A percentile compares a stretch with the other conserved stretches of the same genome.
Conservation (phyloP, 2,888 invertebrate species). For the Venusia cambrica region DNA sequence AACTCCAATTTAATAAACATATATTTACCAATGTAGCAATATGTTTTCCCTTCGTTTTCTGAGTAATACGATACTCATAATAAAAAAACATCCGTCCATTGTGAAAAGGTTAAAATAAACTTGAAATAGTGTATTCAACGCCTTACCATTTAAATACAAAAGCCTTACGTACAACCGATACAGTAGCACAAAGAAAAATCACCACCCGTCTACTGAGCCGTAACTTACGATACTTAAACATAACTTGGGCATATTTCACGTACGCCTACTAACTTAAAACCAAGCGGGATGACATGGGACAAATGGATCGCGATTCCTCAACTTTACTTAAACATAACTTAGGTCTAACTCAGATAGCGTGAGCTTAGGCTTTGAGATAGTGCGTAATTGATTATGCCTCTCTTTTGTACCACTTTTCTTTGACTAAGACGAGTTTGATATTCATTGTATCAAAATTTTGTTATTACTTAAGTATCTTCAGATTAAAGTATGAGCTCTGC, state of each 20-base stretch:
- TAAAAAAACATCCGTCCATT: too few relatives aligned
- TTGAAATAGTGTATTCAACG: slow-evolving; percentile 4
- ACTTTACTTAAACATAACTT: slow-evolving; percentile 33
- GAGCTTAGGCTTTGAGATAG: slow-evolving; percentile 9
- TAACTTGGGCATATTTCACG: slow-evolving; percentile 40
- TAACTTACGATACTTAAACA: slow-evolving; percentile 32
- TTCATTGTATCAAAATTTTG: slow-evolving; percentile 1
- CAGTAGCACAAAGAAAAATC: slow-evolving; percentile 34
- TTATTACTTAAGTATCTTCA: not conserved
- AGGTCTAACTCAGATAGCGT: slow-evolving; percentile 21
- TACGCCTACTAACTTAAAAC: slow-evolving; percentile 40
- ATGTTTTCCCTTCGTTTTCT: too few relatives aligned
- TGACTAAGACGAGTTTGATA: slow-evolving; percentile 8
- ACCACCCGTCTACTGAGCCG: slow-evolving; percentile 23
- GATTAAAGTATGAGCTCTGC: too few relatives aligned
- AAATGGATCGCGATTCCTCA: slow-evolving; percentile 45
- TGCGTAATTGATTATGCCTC: slow-evolving; percentile 11
- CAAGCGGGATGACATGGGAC: slow-evolving; percentile 35
- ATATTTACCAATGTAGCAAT: too few relatives aligned
- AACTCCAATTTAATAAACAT: too few relatives aligned
- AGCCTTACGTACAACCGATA: slow-evolving; percentile 22
- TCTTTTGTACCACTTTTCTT: not conserved
- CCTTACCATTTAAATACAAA: slow-evolving; percentile 15
- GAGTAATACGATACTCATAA: too few relatives aligned
- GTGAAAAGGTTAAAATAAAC: too few relatives aligned